These are phyloP conservation scores for Ecliptopera silaceata DNA, from an alignment of 2,888 invertebrate species.

Conservation along the genomic window DNA sequence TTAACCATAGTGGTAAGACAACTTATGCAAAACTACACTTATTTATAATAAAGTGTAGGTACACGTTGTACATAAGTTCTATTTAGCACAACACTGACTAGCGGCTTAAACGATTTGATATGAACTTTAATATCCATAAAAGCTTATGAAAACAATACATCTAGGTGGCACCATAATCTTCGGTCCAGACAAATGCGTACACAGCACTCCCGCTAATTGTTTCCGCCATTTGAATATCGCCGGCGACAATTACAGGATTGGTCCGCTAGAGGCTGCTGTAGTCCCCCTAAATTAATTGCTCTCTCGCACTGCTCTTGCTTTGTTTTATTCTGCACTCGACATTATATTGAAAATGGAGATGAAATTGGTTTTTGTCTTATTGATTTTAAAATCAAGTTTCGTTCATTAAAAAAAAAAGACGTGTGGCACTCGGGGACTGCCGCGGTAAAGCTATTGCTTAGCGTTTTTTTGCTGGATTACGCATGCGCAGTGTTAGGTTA, in stretches of 20 bases:
- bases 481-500: too few species aligned
- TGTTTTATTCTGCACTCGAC: slow-evolving; percentile 66
- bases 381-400: neutral
- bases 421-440: too few species aligned
- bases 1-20: too few species aligned
- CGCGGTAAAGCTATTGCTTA: too few species aligned
- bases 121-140: slow-evolving; percentile 22
- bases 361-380: slow-evolving; percentile 26
- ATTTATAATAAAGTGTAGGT: too few species aligned
- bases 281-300: slow-evolving; percentile 79
- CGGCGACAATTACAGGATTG: slow-evolving; percentile 79
- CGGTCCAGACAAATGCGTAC: slow-evolving; percentile 54
- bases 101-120: neutral
- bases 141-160: slow-evolving; percentile 28
- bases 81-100: too few species aligned
- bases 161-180: slow-evolving; percentile 20
- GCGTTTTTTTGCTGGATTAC: too few species aligned
- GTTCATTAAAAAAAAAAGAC: too few species aligned
- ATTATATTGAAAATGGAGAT: slow-evolving; percentile 46
- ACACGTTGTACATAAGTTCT: too few species aligned
- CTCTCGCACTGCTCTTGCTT: slow-evolving; percentile 52
- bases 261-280: slow-evolving; percentile 64
- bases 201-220: slow-evolving; percentile 81
- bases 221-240: slow-evolving; percentile 83
- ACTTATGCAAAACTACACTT: too few species aligned